Conservation (phyloP, 2,797 vertebrate genomes). For the Carduelis carduelis region DNA sequence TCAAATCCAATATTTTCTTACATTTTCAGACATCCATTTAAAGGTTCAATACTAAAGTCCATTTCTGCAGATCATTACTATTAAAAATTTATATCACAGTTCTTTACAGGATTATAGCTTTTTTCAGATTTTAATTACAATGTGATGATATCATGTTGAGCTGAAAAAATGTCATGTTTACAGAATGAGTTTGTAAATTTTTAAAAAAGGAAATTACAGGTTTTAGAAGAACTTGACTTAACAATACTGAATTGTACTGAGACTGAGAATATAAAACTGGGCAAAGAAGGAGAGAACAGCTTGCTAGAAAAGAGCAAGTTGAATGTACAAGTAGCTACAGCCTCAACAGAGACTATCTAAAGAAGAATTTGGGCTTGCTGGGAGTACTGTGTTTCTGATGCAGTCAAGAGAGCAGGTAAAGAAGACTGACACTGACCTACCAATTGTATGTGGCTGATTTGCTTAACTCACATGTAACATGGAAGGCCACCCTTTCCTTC, state of each 20-base stretch:
- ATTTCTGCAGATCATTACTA: background rate
- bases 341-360: background rate
- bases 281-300: background rate
- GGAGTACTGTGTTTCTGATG: background rate
- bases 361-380: background rate
- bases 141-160: background rate
- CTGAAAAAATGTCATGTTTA: background rate
- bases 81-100: slow-evolving; percentile 15
- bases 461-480: background rate
- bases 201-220: background rate
- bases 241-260: background rate
- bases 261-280: background rate
- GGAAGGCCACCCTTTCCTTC: background rate
- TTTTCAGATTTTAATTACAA: background rate
- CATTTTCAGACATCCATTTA: background rate
- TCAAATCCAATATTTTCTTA: background rate
- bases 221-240: background rate
- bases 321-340: background rate
- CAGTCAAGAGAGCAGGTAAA: background rate
- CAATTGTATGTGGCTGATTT: background rate
- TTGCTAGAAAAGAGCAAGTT: background rate
- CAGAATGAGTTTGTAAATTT: background rate
- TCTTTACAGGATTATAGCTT: background rate
- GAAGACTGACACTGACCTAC: background rate
- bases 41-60: background rate